Percentiles rank a stretch among this genome's conserved stretches.
These are phyloP conservation scores for Torymus texanus DNA, from an alignment of 2,888 invertebrate species.

Conservation along the genomic window DNA sequence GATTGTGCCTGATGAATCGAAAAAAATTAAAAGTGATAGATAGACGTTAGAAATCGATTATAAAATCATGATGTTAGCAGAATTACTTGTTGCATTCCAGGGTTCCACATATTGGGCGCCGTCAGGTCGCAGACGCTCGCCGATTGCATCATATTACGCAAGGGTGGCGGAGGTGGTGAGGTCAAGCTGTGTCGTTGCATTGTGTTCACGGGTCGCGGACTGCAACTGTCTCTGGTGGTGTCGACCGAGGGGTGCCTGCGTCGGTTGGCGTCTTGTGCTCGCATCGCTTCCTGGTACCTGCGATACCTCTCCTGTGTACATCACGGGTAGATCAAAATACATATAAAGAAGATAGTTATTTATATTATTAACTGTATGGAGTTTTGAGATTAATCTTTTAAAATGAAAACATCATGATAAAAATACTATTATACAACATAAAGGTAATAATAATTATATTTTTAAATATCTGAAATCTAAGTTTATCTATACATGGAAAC, in stretches of 20 bases:
- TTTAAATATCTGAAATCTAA: no score
- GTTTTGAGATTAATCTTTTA: no score
- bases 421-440: no score
- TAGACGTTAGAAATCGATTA: no score
- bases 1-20: constrained; percentile 79
- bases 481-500: no score
- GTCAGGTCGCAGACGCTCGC: constrained; percentile 72
- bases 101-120: constrained; percentile 68
- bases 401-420: no score
- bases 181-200: constrained; percentile 61
- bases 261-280: constrained; percentile 76
- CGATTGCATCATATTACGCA: constrained; percentile 70
- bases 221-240: constrained; percentile 61
- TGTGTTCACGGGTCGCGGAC: constrained; percentile 65
- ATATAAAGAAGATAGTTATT: no score
- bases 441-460: no score
- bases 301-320: constrained; percentile 69
- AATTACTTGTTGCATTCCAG: constrained; percentile 79
- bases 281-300: constrained; percentile 78
- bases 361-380: no score
- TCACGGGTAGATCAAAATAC: no score
- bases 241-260: constrained; percentile 65
- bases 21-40: background rate
- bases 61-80: no score
- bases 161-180: constrained; percentile 60